Percentiles rank a stretch among this genome's conserved stretches.
phyloP scores from a whole-genome alignment of 1,140 invertebrate genomes.

The Aphelenchoides besseyi region DNA sequence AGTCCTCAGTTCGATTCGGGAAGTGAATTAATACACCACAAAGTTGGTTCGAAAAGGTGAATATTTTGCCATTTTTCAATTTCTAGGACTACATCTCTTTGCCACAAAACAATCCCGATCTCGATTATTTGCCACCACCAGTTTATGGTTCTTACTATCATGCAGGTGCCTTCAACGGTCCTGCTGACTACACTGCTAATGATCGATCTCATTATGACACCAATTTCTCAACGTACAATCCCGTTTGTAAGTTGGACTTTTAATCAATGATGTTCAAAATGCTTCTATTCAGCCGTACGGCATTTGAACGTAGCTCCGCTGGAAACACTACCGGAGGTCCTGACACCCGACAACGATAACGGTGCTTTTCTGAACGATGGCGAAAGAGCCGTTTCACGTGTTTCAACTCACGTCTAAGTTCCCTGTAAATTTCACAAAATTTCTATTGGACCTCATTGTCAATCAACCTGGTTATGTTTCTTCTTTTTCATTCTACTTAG shows the following conservation, averaged over 20 bases:
- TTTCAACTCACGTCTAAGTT: slow-evolving; percentile 48
- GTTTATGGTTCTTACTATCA: slow-evolving; percentile 24
- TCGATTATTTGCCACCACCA: slow-evolving; percentile 47
- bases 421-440: neutral
- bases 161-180: neutral
- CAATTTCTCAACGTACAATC: slow-evolving; percentile 14
- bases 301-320: slow-evolving; percentile 39
- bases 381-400: slow-evolving; percentile 43
- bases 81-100: slow-evolving; percentile 54
- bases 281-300: slow-evolving; percentile 24
- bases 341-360: slow-evolving; percentile 49
- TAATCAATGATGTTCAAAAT: slow-evolving; percentile 44
- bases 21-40: neutral
- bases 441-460: neutral
- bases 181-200: neutral
- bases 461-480: neutral
- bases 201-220: slow-evolving; percentile 16
- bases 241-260: slow-evolving; percentile 21
- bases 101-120: slow-evolving; percentile 55
- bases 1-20: slow-evolving; percentile 8
- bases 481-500: neutral
- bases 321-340: slow-evolving; percentile 51
- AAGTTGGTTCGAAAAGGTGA: neutral
- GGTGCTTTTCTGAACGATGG: slow-evolving; percentile 29
- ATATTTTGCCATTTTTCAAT: neutral